These are phyloP conservation scores for Crypturellus tataupa DNA, from an alignment of 2,797 vertebrate genomes.

Conservation along the genomic window DNA sequence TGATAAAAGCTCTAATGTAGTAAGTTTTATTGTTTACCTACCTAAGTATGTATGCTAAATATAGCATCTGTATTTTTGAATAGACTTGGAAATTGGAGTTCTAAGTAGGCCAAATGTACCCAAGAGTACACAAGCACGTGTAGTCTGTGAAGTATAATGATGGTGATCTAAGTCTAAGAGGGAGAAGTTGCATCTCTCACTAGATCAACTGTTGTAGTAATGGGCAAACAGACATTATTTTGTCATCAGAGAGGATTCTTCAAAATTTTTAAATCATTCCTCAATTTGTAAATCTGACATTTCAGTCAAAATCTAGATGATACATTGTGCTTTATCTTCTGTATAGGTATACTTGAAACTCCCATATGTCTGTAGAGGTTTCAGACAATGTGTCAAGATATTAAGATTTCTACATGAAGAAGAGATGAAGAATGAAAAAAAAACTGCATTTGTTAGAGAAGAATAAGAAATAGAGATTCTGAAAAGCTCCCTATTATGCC, in stretches of 20 bases:
- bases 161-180: neutral
- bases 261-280: neutral
- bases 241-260: neutral
- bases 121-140: neutral
- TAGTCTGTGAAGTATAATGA: neutral
- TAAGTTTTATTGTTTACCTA: neutral
- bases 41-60: neutral
- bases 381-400: neutral
- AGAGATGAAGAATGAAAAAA: neutral
- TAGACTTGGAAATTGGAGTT: neutral
- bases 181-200: neutral
- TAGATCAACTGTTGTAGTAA: neutral
- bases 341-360: neutral
- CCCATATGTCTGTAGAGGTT: neutral
- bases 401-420: neutral
- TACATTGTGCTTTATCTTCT: neutral
- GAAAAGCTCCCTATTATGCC: neutral
- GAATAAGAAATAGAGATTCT: neutral
- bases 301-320: neutral
- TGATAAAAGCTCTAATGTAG: neutral
- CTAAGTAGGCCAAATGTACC: neutral
- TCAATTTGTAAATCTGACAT: neutral
- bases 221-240: neutral
- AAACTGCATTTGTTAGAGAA: neutral
- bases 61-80: neutral